Conservation (phyloP, 2,113 vertebrate species). For the Pseudorasbora parva region DNA sequence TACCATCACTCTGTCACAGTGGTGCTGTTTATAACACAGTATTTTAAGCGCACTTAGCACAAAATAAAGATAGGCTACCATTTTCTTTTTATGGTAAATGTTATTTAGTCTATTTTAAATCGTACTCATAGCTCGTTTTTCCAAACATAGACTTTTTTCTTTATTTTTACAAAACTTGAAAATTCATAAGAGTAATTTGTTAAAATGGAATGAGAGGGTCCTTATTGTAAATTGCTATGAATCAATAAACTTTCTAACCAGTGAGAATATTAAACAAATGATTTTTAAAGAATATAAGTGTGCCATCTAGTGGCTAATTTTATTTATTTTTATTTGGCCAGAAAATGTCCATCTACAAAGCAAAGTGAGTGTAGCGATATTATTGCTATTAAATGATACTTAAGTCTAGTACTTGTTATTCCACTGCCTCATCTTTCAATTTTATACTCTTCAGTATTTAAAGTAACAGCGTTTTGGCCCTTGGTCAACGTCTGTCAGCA, state of each 20-base stretch:
- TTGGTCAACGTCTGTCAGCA: constrained; percentile 27
- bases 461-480: neutral
- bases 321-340: neutral
- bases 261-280: neutral
- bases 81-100: neutral
- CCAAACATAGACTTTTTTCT: neutral
- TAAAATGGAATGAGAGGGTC: neutral
- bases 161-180: neutral
- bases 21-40: constrained; percentile 18
- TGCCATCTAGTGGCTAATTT: constrained; percentile 50
- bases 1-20: constrained; percentile 17
- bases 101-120: neutral
- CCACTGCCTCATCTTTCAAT: neutral
- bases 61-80: constrained; percentile 1
- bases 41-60: constrained; percentile 14
- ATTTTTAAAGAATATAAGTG: constrained; percentile 28
- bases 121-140: neutral
- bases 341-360: neutral
- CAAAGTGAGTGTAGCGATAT: neutral
- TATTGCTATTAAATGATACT: neutral
- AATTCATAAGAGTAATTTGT: neutral
- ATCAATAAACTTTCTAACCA: neutral
- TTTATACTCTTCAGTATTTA: neutral
- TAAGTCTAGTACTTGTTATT: neutral
- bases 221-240: neutral